phyloP scores from a whole-genome alignment of 2,888 invertebrate genomes.

The Aspidiotus rigidus region DNA sequence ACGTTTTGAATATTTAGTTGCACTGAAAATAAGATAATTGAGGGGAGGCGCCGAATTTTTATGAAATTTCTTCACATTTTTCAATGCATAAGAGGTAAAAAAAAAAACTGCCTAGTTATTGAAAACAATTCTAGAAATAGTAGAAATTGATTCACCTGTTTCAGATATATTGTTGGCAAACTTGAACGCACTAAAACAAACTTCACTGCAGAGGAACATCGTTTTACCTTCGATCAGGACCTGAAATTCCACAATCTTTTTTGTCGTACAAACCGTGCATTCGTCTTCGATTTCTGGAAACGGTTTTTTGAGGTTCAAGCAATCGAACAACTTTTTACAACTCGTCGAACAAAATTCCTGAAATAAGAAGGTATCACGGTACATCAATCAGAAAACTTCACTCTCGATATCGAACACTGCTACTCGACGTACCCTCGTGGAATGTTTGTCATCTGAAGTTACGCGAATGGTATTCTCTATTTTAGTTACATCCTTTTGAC shows the following conservation, averaged over 20 bases:
- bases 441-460: slow-evolving; percentile 46
- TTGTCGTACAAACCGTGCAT: slow-evolving; percentile 74
- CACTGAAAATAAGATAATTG: too few species aligned
- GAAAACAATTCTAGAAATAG: background rate
- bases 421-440: background rate
- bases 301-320: slow-evolving; percentile 53
- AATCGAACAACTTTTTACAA: slow-evolving; percentile 68
- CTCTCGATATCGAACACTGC: background rate
- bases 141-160: slow-evolving; percentile 49
- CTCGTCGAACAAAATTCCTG: slow-evolving; percentile 53
- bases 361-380: slow-evolving; percentile 31
- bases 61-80: too few species aligned
- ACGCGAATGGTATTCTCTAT: slow-evolving; percentile 48
- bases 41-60: too few species aligned
- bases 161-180: slow-evolving; percentile 75
- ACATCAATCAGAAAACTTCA: background rate
- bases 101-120: background rate
- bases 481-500: slow-evolving; percentile 49
- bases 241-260: slow-evolving; percentile 66
- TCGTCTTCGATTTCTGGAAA: slow-evolving; percentile 53
- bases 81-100: too few species aligned
- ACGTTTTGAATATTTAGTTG: too few species aligned
- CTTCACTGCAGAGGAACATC: slow-evolving; percentile 70
- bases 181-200: slow-evolving; percentile 87
- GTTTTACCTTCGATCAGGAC: slow-evolving; percentile 53